phyloP scores from a whole-genome alignment of 2,113 vertebrate species.

The Gorsachius goisagi region DNA sequence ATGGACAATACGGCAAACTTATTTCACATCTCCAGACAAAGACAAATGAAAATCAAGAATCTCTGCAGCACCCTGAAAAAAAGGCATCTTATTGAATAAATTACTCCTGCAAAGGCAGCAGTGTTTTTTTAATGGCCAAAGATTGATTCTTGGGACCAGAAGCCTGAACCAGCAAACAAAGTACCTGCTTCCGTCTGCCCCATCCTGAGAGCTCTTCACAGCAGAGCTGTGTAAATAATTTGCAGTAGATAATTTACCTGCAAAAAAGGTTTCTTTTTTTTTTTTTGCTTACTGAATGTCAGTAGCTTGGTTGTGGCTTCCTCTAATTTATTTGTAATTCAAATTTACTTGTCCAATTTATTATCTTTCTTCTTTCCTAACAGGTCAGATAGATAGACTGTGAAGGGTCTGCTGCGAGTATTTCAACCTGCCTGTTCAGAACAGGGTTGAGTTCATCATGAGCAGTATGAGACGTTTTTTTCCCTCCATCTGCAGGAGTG shows the following conservation, averaged over 20 bases:
- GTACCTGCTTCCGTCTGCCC: slow-evolving; percentile 5
- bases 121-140: slow-evolving; percentile 39
- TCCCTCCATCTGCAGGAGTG: not conserved
- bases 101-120: slow-evolving; percentile 37
- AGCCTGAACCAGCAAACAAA: slow-evolving; percentile 27
- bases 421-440: slow-evolving; percentile 21
- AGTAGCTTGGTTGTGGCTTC: slow-evolving; percentile 36
- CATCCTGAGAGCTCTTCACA: not conserved
- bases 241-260: not conserved
- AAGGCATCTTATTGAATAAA: slow-evolving; percentile 41
- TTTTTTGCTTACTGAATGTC: not conserved
- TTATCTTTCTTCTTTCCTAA: slow-evolving; percentile 40
- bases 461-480: not conserved
- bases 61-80: not conserved
- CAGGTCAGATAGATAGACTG: slow-evolving; percentile 33
- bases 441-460: not conserved
- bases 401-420: slow-evolving; percentile 32
- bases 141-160: slow-evolving; percentile 35
- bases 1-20: slow-evolving; percentile 8
- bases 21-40: slow-evolving; percentile 20
- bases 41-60: slow-evolving; percentile 59
- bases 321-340: slow-evolving; percentile 63
- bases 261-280: slow-evolving; percentile 14
- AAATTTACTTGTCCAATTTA: slow-evolving; percentile 53
- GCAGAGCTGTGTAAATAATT: slow-evolving; percentile 40